Base-by-base conservation (phyloP, 2,888 invertebrate species). In the Microctonus hyperodae region DNA sequence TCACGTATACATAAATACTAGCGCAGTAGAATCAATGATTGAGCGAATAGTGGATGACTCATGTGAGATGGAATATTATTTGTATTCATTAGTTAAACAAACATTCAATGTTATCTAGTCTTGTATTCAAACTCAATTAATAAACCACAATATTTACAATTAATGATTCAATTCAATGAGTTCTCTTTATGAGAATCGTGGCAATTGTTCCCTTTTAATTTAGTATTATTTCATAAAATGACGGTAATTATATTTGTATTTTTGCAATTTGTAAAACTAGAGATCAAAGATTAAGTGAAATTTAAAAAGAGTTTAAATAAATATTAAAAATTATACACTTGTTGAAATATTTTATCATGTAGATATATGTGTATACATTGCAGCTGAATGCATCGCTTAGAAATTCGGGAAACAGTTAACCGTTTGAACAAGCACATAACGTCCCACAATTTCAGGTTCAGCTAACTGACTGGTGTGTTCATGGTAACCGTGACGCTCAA, bases 391-490 rank as follows among this genome's bases (percentile, higher is more conserved):
- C 53, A 63, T 63, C 31, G 48, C 48, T 57, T 53, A 53, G 55
- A 66, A 72, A 72, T 72, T 65, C 7, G 44, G 69, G 69, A 74
- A 73, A 70, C 68, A 65, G 72, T 72, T 72, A 69, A 72, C 68
- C 66, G 67, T 70, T 69, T 64, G 67, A 59, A 58, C 65, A 70
- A 69, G 71, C 68, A 66, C 70, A 69, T 70, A 67, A 59, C 70
- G 68, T 51, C 7, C 58, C 62, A 35, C 67, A 58, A 67, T 67
- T 67, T 67, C 50, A 51, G 37, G 44, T 63, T 56, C 53, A 63
- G 50, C 67, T 67, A 63, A 67, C 67, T 28, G 67, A 63, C 28
- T 40, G 44, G 50, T 48, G 57, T 48, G 57, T 63, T 58, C 62
- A 58, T 58, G 33, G 57, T 58, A 31, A 35, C 55, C 50, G 63